Conservation (phyloP, 2,797 vertebrate species). For the Hafferia zeledoni region DNA sequence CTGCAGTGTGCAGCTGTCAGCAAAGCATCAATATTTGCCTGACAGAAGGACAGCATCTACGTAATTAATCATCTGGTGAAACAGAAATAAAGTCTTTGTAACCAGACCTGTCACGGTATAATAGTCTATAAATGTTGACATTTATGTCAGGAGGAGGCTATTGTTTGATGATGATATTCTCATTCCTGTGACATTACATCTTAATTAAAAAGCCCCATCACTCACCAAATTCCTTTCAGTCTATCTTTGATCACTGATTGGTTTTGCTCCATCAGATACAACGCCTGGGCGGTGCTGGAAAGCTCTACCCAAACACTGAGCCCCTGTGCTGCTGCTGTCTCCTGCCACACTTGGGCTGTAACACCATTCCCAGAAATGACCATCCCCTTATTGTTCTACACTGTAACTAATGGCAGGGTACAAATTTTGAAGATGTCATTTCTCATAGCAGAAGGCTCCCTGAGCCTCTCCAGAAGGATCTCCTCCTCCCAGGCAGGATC, state of each 20-base stretch:
- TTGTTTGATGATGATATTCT: conserved; percentile 59
- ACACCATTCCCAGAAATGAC: background rate
- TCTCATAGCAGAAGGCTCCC: background rate
- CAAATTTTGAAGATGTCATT: background rate
- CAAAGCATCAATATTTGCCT: conserved; percentile 4
- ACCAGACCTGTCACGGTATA: conserved; percentile 7
- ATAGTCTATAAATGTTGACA: conserved; percentile 67
- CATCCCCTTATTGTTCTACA: background rate
- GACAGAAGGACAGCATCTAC: conserved; percentile 64
- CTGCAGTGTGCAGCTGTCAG: conserved; percentile 27
- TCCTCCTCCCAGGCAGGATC: background rate
- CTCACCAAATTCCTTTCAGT: conserved; percentile 34
- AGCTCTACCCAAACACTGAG: background rate
- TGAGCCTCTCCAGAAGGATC: background rate
- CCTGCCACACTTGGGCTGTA: background rate
- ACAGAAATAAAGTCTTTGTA: conserved; percentile 62
- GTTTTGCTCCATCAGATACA: background rate
- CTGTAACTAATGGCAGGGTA: background rate
- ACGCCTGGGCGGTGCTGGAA: background rate
- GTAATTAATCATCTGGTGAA: conserved; percentile 67
- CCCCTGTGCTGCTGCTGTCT: background rate
- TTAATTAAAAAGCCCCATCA: conserved; percentile 66
- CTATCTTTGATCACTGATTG: background rate
- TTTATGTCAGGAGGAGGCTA: conserved; percentile 65
- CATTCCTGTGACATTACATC: conserved; percentile 49